Conservation (phyloP, 1,140 invertebrate genomes). For the Sarcophaga bullata region DNA sequence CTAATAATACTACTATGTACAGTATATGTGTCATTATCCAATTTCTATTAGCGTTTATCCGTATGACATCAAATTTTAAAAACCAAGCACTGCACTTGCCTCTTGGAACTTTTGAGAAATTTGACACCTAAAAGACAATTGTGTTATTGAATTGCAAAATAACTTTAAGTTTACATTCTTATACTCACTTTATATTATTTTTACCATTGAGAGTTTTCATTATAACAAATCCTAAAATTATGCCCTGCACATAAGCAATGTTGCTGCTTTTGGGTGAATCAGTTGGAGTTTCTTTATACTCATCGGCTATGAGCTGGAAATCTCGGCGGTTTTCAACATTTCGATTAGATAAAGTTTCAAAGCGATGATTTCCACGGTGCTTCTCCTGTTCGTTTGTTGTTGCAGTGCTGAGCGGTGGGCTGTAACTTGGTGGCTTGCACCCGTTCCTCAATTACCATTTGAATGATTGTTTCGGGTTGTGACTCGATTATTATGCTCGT, state of each 20-base stretch:
- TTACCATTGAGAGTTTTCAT: too few relatives aligned
- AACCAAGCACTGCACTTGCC: not conserved
- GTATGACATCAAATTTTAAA: too few relatives aligned
- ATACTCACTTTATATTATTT: too few relatives aligned
- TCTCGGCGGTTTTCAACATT: not conserved
- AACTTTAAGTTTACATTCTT: not conserved
- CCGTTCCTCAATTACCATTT: not conserved
- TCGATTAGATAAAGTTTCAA: too few relatives aligned
- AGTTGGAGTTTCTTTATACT: not conserved
- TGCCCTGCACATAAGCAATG: slow-evolving; percentile 17
- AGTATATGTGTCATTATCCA: too few relatives aligned
- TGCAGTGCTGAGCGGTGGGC: not conserved
- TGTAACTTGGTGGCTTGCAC: not conserved
- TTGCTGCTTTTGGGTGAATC: not conserved
- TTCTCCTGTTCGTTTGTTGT: not conserved
- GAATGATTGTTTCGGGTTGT: not conserved
- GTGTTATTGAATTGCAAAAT: slow-evolving; percentile 25
- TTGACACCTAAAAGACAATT: not conserved
- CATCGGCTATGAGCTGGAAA: not conserved
- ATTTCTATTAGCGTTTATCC: too few relatives aligned
- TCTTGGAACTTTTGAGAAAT: not conserved
- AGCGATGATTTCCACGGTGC: not conserved
- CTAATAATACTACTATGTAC: slow-evolving; percentile 10
- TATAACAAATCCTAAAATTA: slow-evolving; percentile 16
- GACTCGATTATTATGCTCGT: slow-evolving; percentile 5